Evolutionary conservation across 2,797 vertebrate species (phyloP).

Genomic region (Sebastes steindachneri): DNA sequence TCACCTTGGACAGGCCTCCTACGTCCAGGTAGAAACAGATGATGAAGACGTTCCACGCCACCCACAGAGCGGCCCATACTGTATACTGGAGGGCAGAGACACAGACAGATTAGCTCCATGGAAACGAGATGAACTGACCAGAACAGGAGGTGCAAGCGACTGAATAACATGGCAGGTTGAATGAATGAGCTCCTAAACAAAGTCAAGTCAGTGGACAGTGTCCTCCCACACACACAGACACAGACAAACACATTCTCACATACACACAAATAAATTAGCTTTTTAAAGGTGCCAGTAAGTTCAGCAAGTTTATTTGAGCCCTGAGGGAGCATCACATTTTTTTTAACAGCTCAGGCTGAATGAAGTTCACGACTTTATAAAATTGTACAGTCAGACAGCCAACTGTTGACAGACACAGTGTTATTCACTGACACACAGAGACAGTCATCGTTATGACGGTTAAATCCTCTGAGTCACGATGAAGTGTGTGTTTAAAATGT

Average conservation of each 20-base stretch:
- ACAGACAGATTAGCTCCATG: constrained; percentile 37
- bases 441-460: constrained; percentile 37
- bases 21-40: constrained; percentile 96
- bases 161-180: constrained; percentile 12
- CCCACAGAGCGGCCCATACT: constrained; percentile 91
- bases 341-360: constrained; percentile 25
- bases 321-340: constrained; percentile 23
- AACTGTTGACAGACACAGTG: constrained; percentile 56
- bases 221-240: neutral
- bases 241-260: neutral
- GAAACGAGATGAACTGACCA: constrained; percentile 15
- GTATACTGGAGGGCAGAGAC: constrained; percentile 83
- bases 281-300: constrained; percentile 3
- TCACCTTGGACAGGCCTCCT: constrained; percentile 92
- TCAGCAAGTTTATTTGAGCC: constrained; percentile 44
- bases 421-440: constrained; percentile 1
- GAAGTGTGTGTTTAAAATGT: constrained; percentile 53
- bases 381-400: constrained; percentile 47
- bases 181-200: constrained; percentile 1
- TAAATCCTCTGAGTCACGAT: constrained; percentile 60
- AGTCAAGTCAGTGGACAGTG: neutral
- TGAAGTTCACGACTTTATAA: constrained; percentile 47
- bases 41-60: constrained; percentile 94
- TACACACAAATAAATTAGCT: neutral
- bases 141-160: neutral